These are phyloP conservation scores for Etheostoma nigrum DNA, from an alignment of 2,797 vertebrate genomes.

Conservation along the genomic window DNA sequence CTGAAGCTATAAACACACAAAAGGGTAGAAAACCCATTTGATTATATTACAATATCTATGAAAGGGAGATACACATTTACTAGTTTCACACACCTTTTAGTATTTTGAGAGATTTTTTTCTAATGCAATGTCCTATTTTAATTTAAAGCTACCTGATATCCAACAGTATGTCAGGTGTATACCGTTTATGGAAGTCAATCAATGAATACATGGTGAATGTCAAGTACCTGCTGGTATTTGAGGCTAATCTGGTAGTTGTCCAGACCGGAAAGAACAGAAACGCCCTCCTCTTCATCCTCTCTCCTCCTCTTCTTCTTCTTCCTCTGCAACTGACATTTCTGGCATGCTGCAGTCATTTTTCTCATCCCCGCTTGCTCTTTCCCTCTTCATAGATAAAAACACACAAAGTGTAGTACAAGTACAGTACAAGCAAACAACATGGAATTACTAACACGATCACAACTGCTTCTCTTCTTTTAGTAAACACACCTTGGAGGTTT, in stretches of 20 bases:
- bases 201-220: neutral
- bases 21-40: neutral
- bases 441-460: neutral
- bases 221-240: constrained; percentile 81
- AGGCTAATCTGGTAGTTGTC: constrained; percentile 75
- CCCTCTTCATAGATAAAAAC: constrained; percentile 43
- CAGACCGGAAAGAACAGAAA: constrained; percentile 64
- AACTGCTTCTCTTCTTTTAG: constrained; percentile 45
- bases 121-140: neutral
- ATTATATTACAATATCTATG: neutral
- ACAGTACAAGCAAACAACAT: neutral
- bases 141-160: neutral
- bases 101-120: neutral
- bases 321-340: constrained; percentile 54
- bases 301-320: constrained; percentile 47
- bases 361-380: constrained; percentile 33
- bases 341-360: constrained; percentile 25
- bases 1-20: constrained; percentile 68
- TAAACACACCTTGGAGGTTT: constrained; percentile 65
- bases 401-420: neutral
- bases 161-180: neutral
- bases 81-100: neutral
- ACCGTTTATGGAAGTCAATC: neutral
- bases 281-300: constrained; percentile 64
- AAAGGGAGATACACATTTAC: neutral